Base-by-base conservation (phyloP, 2,888 invertebrate genomes). In the Sussaba pulchella region DNA sequence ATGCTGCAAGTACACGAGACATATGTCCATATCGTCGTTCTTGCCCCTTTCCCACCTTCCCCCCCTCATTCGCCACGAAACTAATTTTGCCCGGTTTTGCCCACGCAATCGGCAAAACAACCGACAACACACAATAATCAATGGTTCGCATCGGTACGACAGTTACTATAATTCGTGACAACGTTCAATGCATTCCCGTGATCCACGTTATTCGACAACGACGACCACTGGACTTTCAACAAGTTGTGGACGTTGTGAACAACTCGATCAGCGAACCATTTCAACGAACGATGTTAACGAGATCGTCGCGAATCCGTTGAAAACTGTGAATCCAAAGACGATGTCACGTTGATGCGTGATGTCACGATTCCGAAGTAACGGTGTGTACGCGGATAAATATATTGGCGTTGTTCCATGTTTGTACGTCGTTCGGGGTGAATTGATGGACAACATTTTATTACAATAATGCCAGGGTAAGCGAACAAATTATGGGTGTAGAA, bases 401-500 rank as follows among this genome's bases (percentile, higher is more conserved):
- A 52, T 36, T 73, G 78, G 66, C 69, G 54, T 52, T 76, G 81
- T 70, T n/a, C 80, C 81, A 84, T 85, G 80, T 84, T 85, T 82
- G 82, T 79, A 73, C 78, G 83, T 72, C 69, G 79, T 78, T 31
- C 47, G 63, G 77, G 78, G 77, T 79, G 66, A 63, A 78, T 81
- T 75, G 78, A 78, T 73, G 52, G 63, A 70, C 79, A 70, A 83
- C 72, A 81, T 82, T 74, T 63, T 63, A 79, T 78, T 70, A 82
- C 78, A 82, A 86, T 86, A 85, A 86, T 86, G 86, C 84, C 82
- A 86, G 83, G 81, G 86, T 85, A 79, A 86, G 84, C 63, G 36
- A 70, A 12, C 10, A n/a, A n/a, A n/a, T n/a, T n/a, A n/a, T n/a
- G n/a, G n/a, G 36, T 45, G 26, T 24, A 50, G 17, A 36, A 14